A percentile compares a stretch with the other conserved stretches of the same genome.
Evolutionary conservation across 2,888 invertebrate genomes (phyloP).

Genomic region (Drosophila differens): DNA sequence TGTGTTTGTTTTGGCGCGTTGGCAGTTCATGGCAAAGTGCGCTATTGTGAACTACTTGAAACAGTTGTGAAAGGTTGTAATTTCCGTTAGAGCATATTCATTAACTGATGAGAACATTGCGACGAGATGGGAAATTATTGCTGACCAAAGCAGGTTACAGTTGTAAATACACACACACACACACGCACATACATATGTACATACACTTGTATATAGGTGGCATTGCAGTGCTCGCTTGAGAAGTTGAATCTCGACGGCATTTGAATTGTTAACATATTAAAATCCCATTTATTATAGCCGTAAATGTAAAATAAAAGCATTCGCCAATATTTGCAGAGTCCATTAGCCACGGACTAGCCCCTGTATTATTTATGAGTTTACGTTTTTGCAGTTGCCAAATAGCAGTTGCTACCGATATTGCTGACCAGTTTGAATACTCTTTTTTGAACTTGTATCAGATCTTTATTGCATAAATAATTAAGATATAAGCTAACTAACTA

Average conservation of each 20-base stretch:
- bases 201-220: neutral
- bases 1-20: slow-evolving; percentile 52
- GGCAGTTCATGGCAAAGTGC: slow-evolving; percentile 19
- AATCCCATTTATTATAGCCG: neutral
- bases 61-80: slow-evolving; percentile 6
- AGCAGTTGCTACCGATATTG: neutral
- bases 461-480: neutral
- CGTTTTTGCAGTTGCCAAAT: neutral
- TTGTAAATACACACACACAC: neutral
- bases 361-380: neutral
- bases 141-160: slow-evolving; percentile 3
- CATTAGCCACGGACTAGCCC: neutral
- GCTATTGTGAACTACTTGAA: slow-evolving; percentile 15
- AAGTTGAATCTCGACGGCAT: neutral
- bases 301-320: neutral
- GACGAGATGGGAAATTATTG: neutral
- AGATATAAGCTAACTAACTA: neutral
- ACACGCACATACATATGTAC: neutral
- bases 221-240: neutral
- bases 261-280: neutral
- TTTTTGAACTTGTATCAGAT: neutral
- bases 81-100: slow-evolving; percentile 21
- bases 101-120: slow-evolving; percentile 1
- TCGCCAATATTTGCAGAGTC: neutral
- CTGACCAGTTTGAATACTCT: neutral